Base-by-base conservation (phyloP, 23 tunicate genomes). In the Halocynthia aurantium region DNA sequence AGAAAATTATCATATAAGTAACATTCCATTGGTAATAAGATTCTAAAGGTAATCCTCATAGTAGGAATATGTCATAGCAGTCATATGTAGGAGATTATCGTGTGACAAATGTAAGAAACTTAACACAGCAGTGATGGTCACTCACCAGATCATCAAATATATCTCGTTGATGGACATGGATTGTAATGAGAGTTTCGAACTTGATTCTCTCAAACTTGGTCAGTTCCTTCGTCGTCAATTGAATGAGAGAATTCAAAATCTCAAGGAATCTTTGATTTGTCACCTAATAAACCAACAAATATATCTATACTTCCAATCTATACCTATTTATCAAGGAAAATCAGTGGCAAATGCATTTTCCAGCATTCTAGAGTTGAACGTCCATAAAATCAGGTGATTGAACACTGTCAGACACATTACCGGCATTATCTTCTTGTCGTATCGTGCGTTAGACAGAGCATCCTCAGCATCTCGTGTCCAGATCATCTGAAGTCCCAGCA, bases 91-190 rank as follows among this genome's bases (percentile, higher is more conserved):
- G 44, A 31, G 44, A 31, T 31, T n/a, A n/a, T n/a, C n/a, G n/a
- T n/a, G n/a, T n/a, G n/a, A n/a, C n/a, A n/a, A n/a, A n/a, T 61
- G 18, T 10, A 2, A 76, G 75, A 22, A 76, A 68, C 54, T 49
- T 5, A 5, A 51, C 11, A 40, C 22, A 0, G 6, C 17, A 17
- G 60, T 12, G 20, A 0, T 52, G 20, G 8, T 52, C 19, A 64
- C 83, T 85, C 19, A 86, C 98, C 82, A 94, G 61, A 52, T 94
- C 95, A 62, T 94, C 86, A 70, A 94, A 94, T 65, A 94, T 94
- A 78, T 94, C 99, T 22, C 99, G 70, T 73, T 94, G 99, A 85
- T 94, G 99, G 31, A 94, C 99, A 60, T 94, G 99, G 54, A 94
- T 94, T 2, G 99, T 94, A 64, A 94, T 88, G 62, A 94, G 87